Evolutionary conservation across 2,888 invertebrate genomes (phyloP).

Genomic region (Gerosis bhagava): DNA sequence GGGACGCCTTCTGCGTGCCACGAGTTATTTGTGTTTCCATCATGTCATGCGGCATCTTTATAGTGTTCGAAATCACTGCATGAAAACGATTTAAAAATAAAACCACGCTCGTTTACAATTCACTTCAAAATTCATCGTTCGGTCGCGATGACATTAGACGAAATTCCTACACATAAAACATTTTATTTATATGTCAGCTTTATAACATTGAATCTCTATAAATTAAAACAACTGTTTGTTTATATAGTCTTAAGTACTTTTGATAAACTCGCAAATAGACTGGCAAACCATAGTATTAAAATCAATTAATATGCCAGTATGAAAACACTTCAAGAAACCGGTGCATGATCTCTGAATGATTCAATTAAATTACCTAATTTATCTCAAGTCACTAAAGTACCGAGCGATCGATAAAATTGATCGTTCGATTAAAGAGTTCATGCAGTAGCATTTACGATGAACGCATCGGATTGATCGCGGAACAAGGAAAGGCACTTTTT

Average conservation of each 20-base stretch:
- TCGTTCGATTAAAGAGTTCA: constrained; percentile 45
- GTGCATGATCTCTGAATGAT: no score
- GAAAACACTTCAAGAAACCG: no score
- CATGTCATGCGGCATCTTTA: constrained; percentile 64
- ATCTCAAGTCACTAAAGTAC: constrained; percentile 17
- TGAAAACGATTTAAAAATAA: constrained; percentile 62
- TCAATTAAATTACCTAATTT: constrained; percentile 5
- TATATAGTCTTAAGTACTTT: no score
- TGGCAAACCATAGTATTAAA: no score
- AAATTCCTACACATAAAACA: no score
- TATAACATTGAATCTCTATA: no score
- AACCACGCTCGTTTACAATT: constrained; percentile 7
- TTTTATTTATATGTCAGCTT: no score
- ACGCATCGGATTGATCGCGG: constrained; percentile 47
- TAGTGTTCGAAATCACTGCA: constrained; percentile 53
- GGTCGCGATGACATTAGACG: no score
- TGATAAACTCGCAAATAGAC: no score
- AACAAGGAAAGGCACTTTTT: constrained; percentile 70
- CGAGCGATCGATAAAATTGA: constrained; percentile 37
- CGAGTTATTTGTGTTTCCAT: constrained; percentile 67
- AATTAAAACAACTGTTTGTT: no score
- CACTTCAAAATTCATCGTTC: constrained; percentile 2
- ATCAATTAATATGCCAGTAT: no score
- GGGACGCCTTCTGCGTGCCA: constrained; percentile 51
- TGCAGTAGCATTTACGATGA: constrained; percentile 47